Evolutionary conservation across 1,140 invertebrate genomes (phyloP).

Genomic region (Caenorhabditis remanei): DNA sequence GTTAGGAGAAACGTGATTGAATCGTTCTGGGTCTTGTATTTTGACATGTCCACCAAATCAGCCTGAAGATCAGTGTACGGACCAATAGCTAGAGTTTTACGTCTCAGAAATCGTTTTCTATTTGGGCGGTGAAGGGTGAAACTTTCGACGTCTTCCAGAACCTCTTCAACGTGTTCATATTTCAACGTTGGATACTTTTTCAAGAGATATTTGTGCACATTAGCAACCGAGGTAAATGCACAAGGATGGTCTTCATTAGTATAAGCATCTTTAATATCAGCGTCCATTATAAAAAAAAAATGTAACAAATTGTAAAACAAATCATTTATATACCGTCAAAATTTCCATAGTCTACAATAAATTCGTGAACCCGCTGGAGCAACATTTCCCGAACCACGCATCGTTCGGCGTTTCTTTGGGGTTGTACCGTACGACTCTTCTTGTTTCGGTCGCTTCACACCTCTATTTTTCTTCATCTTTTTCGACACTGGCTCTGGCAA

Average conservation of each 20-base stretch:
- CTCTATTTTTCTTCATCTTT: too few relatives aligned
- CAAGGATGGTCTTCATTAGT: neutral
- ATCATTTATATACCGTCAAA: neutral
- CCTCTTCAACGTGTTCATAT: slow-evolving; percentile 3
- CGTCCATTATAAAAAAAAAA: neutral
- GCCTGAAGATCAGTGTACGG: neutral
- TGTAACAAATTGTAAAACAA: neutral
- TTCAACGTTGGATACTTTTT: neutral
- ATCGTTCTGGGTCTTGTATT: neutral
- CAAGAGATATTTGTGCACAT: neutral
- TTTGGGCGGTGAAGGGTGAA: neutral
- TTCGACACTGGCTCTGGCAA: too few relatives aligned
- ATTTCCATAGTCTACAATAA: slow-evolving; percentile 8
- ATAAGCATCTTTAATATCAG: neutral
- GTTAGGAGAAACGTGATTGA: neutral
- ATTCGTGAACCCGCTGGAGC: neutral
- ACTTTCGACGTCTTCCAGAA: neutral
- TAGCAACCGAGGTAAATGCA: neutral
- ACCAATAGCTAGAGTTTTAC: neutral
- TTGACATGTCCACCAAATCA: neutral
- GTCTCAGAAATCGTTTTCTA: neutral
- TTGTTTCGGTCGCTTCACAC: too few relatives aligned
- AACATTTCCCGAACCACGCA: neutral
- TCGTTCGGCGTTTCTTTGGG: neutral
- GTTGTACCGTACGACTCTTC: too few relatives aligned